Evolutionary conservation across 30 jellyfish, hydroid and myxozoan species (phyloP), one percentile per base, ranked within the genome.

Genomic region (Hydra vulgaris): DNA sequence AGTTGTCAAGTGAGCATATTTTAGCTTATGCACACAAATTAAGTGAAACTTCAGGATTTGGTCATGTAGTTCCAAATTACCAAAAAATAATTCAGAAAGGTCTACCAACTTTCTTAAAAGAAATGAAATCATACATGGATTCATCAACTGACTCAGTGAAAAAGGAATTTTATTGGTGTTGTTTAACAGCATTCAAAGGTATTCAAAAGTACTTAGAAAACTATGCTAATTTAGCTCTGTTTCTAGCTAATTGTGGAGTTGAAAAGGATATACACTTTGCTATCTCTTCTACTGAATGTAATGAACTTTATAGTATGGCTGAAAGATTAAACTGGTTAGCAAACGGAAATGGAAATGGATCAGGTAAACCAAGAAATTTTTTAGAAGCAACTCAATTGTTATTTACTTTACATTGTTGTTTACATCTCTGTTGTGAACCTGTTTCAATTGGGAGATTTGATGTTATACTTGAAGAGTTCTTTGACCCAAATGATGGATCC

Each of bases 61-160:
- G 84, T 7, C 84, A 76, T 53, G 84, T 76, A 18, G 84, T 76
- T 25, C 84, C 84, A 18, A 53, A 53, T 76, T 76, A 76, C 27
- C 79, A 27, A 27, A 27, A 22, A 53, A 17, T 76, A 15, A 22
- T 76, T 25, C 53, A 27, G 21, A 53, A 18, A 18, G 84, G 84
- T 53, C 17, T 76, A 15, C 84, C 84, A 15, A 81, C 79, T 8
- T 76, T 76, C 66, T 26, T 76, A 17, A 21, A 76, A 53, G 79
- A 76, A 76, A 17, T 76, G 17, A 18, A 76, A 19, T 7, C 12
- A 8, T n/a, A 18, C 8, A 15, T 18, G 8, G 22, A 76, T 18
- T 26, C 54, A 21, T 17, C 79, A 5, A 27, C 55, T 18, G 79
- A 76, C 17, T n/a, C 7, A 27, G 52, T 12, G 7, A 76, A 27